Base-by-base conservation (phyloP, 2,797 vertebrate species). In the Falco biarmicus region DNA sequence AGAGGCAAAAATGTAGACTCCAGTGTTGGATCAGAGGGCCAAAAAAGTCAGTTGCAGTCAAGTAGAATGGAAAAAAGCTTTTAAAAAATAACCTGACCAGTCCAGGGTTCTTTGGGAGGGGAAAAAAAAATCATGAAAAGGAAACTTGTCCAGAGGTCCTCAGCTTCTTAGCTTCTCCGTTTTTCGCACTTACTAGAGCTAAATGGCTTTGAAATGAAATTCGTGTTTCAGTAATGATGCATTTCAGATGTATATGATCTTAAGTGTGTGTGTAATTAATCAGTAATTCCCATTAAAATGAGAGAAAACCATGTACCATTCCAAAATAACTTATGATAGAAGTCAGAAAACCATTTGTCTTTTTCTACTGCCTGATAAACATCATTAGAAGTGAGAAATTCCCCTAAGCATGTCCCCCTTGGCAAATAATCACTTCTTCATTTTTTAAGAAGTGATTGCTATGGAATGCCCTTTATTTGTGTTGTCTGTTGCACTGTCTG, bases 361-460 rank as follows among this genome's bases (percentile, higher is more conserved):
- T 87, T 90, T 92, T 54, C 37, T 70, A 2, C n/a, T 73, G 51
- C 74, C 43, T 93, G 85, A 65, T 92, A 93, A 93, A 89, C 43
- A 69, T 87, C 32, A 53, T 92, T 96, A 93, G 57, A 73, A 88
- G 63, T 57, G 79, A 85, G 34, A 73, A 86, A 80, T 71, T 47
- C 10, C 56, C 32, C 8, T 51, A 63, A 80, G 47, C 51, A 41
- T 57, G 28, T 90, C 59, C 9, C 37, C 37, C 65, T 32, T 84
- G 87, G 51, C 26, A 45, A 65, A 43, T 48, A 51, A 50, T 81
- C 50, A 24, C 45, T 54, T 66, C n/a, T 48, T 70, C 1, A 26
- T 80, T 94, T 93, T 48, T 84, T 69, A 65, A 75, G 28, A 68
- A 83, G 19, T 71, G 31, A 28, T 73, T 88, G 28, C 9, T 68